These are phyloP conservation scores for Calliphora vomitoria DNA, from an alignment of 2,888 invertebrate species.

Conservation along the genomic window DNA sequence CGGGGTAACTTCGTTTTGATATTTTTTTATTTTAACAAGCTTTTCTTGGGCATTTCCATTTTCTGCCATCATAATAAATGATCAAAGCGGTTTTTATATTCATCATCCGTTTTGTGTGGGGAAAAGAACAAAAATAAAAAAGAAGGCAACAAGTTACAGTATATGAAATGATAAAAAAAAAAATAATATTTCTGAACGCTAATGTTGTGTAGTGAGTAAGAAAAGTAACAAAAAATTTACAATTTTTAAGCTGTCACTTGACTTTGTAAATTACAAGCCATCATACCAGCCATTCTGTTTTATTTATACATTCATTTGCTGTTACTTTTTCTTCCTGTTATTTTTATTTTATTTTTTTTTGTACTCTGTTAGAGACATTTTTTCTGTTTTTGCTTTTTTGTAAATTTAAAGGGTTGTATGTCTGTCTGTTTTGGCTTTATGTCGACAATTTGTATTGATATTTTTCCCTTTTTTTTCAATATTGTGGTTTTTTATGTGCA, in stretches of 20 bases:
- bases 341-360: too few species aligned
- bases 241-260: slow-evolving; percentile 74
- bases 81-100: slow-evolving; percentile 71
- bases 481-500: slow-evolving; percentile 13
- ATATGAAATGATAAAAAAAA: not conserved
- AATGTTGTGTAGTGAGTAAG: slow-evolving; percentile 59
- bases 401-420: slow-evolving; percentile 43
- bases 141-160: slow-evolving; percentile 39
- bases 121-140: not conserved
- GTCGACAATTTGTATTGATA: slow-evolving; percentile 61
- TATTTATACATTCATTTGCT: slow-evolving; percentile 15
- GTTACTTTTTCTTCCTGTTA: not conserved
- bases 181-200: slow-evolving; percentile 50
- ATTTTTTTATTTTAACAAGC: slow-evolving; percentile 45
- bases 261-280: slow-evolving; percentile 63
- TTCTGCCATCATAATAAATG: slow-evolving; percentile 64
- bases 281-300: slow-evolving; percentile 13
- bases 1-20: slow-evolving; percentile 58
- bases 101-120: slow-evolving; percentile 53
- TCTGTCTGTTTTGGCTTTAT: slow-evolving; percentile 49
- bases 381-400: slow-evolving; percentile 11
- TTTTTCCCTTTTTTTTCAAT: slow-evolving; percentile 22
- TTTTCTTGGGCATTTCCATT: slow-evolving; percentile 9
- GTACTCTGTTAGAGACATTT: not conserved
- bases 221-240: slow-evolving; percentile 70